Conservation (phyloP, 2,113 vertebrate genomes). For the Caranx ignobilis region DNA sequence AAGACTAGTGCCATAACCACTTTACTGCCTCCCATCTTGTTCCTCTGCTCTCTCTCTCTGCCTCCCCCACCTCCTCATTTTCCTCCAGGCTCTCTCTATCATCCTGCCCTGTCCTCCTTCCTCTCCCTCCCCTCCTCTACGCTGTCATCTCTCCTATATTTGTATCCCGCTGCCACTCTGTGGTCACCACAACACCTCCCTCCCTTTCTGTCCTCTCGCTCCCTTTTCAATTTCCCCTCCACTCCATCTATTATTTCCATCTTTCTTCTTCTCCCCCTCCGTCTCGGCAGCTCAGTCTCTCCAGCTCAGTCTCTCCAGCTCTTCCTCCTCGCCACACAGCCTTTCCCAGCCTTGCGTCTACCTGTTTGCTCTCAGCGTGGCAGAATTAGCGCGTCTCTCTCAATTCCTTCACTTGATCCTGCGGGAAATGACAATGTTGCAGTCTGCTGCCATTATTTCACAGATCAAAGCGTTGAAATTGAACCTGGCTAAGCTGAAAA, state of each 20-base stretch:
- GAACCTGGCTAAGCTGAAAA: slow-evolving; percentile 60
- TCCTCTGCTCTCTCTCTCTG: not conserved
- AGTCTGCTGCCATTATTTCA: slow-evolving; percentile 74
- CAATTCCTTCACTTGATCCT: slow-evolving; percentile 61
- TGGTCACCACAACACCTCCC: slow-evolving; percentile 9
- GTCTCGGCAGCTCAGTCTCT: not conserved
- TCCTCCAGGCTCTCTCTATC: slow-evolving; percentile 31
- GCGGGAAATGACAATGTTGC: slow-evolving; percentile 73
- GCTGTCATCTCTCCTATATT: slow-evolving; percentile 39
- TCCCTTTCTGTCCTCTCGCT: not conserved
- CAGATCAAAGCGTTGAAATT: slow-evolving; percentile 75
- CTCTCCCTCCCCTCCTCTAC: slow-evolving; percentile 12
- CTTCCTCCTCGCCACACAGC: not conserved
- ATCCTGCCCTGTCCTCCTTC: slow-evolving; percentile 8
- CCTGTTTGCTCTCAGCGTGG: slow-evolving; percentile 57
- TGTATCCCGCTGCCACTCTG: slow-evolving; percentile 5
- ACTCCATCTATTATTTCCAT: not conserved
- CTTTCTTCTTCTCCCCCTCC: slow-evolving; percentile 6
- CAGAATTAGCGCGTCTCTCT: slow-evolving; percentile 59
- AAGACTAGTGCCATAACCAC: slow-evolving; percentile 61
- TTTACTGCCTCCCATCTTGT: slow-evolving; percentile 16
- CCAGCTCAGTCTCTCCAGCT: not conserved
- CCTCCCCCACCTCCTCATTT: not conserved
- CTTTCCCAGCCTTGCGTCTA: not conserved
- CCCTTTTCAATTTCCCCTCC: not conserved